These are phyloP conservation scores for Atlantisia rogersi DNA, from an alignment of 2,113 vertebrate species.

Conservation along the genomic window DNA sequence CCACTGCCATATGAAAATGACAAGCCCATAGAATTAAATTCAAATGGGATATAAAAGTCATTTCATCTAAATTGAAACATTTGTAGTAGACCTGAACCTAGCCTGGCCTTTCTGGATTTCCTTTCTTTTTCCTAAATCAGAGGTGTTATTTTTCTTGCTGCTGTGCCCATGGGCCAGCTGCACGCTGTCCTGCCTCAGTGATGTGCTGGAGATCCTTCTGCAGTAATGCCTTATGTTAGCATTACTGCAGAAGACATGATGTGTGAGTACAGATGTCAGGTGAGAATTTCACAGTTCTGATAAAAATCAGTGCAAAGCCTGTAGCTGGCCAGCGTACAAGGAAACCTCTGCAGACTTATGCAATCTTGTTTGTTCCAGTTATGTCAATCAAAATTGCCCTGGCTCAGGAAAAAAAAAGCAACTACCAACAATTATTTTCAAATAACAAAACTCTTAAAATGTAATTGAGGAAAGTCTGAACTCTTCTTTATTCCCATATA, in stretches of 20 bases:
- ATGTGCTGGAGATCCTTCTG: neutral
- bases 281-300: conserved; percentile 3
- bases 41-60: neutral
- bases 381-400: neutral
- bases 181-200: neutral
- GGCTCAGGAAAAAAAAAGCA: neutral
- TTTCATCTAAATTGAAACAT: neutral
- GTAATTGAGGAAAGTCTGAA: conserved; percentile 30
- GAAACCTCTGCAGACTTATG: conserved; percentile 33
- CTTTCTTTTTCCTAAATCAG: neutral
- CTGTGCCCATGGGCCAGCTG: neutral
- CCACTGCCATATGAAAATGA: neutral
- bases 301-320: conserved; percentile 36
- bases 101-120: neutral
- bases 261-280: conserved; percentile 5
- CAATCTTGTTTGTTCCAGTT: conserved; percentile 27
- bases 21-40: neutral
- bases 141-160: neutral
- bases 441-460: conserved; percentile 16
- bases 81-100: neutral
- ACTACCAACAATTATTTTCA: conserved; percentile 26
- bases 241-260: neutral
- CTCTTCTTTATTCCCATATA: conserved; percentile 20
- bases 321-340: conserved; percentile 4
- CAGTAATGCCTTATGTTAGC: neutral